phyloP scores from a whole-genome alignment of 2,797 vertebrate genomes.

The Eulemur rubriventer region DNA sequence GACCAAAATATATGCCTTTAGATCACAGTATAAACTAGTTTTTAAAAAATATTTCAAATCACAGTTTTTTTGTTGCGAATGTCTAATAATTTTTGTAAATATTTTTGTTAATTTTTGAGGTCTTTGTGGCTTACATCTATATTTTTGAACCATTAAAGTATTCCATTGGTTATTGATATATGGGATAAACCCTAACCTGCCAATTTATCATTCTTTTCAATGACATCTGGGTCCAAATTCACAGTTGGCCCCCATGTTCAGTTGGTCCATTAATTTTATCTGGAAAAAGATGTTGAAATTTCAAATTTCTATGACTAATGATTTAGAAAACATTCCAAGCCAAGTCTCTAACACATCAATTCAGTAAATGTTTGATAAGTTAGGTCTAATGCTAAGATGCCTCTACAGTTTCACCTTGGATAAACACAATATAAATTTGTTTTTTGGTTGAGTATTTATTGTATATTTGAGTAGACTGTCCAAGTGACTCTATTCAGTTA shows the following conservation, averaged over 20 bases:
- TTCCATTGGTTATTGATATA: not conserved
- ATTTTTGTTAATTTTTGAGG: not conserved
- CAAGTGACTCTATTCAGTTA: not conserved
- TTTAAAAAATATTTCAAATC: not conserved
- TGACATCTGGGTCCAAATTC: not conserved
- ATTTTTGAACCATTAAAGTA: not conserved
- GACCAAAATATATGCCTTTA: not conserved
- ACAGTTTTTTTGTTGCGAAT: not conserved
- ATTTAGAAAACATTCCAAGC: not conserved
- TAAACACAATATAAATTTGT: not conserved
- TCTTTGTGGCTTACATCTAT: not conserved
- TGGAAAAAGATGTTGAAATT: not conserved
- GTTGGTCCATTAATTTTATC: not conserved
- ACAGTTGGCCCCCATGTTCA: not conserved
- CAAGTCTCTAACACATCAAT: not conserved
- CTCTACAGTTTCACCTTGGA: not conserved
- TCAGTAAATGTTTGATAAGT: not conserved
- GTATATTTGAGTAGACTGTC: not conserved
- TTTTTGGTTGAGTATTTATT: not conserved
- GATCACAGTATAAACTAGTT: not conserved
- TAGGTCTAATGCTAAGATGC: not conserved
- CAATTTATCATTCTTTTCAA: not conserved
- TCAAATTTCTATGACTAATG: not conserved
- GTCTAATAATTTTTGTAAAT: not conserved
- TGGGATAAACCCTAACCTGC: not conserved